Conservation (phyloP, 1,140 invertebrate genomes). For the Drosophila nigrodunni region DNA sequence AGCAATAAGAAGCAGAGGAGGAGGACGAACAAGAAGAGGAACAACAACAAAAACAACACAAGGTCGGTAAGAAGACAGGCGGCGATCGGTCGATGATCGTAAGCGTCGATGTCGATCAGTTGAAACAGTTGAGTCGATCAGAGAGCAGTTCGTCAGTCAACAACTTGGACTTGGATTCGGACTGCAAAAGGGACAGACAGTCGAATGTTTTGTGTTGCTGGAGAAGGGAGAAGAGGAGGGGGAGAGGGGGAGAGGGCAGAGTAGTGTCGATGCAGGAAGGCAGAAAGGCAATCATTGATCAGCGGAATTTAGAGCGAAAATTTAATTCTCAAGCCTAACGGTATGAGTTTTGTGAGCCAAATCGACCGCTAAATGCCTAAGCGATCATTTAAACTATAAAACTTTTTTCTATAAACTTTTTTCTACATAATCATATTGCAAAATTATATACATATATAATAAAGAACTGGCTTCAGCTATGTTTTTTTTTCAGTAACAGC, state of each 20-base stretch:
- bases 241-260: not conserved
- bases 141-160: conserved; percentile 21
- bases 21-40: conserved; percentile 42
- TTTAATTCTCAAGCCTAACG: too few relatives aligned
- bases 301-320: conserved; percentile 81
- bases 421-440: too few relatives aligned
- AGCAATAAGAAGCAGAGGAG: conserved; percentile 47
- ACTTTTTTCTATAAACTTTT: too few relatives aligned
- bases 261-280: conserved; percentile 46
- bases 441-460: too few relatives aligned
- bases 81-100: conserved; percentile 58
- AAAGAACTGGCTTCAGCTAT: too few relatives aligned
- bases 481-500: too few relatives aligned
- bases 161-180: conserved; percentile 34
- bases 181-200: conserved; percentile 45
- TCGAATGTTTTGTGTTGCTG: conserved; percentile 11
- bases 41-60: conserved; percentile 56
- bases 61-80: conserved; percentile 76
- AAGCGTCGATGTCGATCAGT: conserved; percentile 64
- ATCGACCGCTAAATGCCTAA: too few relatives aligned
- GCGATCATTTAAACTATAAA: too few relatives aligned
- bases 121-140: conserved; percentile 21
- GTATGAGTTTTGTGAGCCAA: too few relatives aligned
- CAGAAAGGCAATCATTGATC: conserved; percentile 80
- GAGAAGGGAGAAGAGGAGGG: not conserved